phyloP scores from a whole-genome alignment of 1,140 invertebrate species.

The Triops longicaudatus region DNA sequence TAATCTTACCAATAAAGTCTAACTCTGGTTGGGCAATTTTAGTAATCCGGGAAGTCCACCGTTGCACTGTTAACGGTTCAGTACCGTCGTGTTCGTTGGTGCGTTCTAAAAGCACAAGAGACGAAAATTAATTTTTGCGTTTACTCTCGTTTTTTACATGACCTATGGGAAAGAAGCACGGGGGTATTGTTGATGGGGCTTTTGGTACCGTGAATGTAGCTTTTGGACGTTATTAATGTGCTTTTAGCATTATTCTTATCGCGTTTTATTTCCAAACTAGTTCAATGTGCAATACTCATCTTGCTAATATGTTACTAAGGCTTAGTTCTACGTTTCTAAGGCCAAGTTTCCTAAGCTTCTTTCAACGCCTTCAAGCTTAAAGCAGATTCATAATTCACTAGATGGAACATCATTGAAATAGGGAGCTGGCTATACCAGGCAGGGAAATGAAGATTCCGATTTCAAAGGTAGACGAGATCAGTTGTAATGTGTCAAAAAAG shows the following conservation, averaged over 20 bases:
- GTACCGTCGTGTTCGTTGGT: constrained; percentile 57
- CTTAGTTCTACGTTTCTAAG: neutral
- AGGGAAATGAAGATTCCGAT: neutral
- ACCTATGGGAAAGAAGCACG: constrained; percentile 24
- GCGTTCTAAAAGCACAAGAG: constrained; percentile 49
- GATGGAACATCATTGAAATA: neutral
- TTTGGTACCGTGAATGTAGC: no score
- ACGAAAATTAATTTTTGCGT: constrained; percentile 21
- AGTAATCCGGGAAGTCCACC: constrained; percentile 78
- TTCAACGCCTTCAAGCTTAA: neutral
- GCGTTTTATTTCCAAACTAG: no score
- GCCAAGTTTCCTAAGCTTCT: constrained; percentile 6
- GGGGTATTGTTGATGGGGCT: no score
- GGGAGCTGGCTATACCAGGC: neutral
- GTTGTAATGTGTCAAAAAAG: no score
- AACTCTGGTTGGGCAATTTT: constrained; percentile 90
- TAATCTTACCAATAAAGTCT: constrained; percentile 70
- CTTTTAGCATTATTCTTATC: no score
- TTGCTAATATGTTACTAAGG: neutral
- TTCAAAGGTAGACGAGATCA: no score
- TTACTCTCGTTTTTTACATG: neutral
- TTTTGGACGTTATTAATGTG: no score
- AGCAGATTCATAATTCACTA: neutral
- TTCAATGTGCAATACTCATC: no score
- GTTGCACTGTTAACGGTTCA: constrained; percentile 60